Evolutionary conservation across 2,888 invertebrate genomes (phyloP).

Genomic region (Altica lythri): DNA sequence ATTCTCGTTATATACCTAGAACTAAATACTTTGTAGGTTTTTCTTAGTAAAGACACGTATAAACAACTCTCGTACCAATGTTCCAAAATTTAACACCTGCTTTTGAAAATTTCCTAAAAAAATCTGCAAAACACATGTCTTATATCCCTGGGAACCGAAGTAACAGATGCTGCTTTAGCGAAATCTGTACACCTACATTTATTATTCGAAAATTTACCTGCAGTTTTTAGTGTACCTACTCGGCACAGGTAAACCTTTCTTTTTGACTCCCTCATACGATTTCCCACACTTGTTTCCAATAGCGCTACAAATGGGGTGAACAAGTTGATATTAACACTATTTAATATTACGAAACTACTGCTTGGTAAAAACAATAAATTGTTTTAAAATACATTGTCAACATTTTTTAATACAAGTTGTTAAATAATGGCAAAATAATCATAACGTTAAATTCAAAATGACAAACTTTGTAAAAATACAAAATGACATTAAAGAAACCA

Average conservation of each 20-base stretch:
- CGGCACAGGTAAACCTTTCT: slow-evolving; percentile 43
- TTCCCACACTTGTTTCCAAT: slow-evolving; percentile 33
- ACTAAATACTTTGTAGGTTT: too few species aligned
- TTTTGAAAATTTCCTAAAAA: slow-evolving; percentile 43
- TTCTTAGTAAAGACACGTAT: too few species aligned
- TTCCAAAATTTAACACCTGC: slow-evolving; percentile 47
- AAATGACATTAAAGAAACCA: too few species aligned
- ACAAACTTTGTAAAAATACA: too few species aligned
- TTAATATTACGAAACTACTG: too few species aligned
- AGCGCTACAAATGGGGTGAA: slow-evolving; percentile 7
- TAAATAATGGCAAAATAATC: too few species aligned
- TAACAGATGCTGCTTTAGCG: slow-evolving; percentile 47
- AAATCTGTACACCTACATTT: slow-evolving; percentile 48
- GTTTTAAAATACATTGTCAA: too few species aligned
- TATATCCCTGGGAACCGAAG: slow-evolving; percentile 47
- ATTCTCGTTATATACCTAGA: too few species aligned
- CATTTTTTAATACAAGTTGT: too few species aligned
- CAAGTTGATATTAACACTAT: too few species aligned
- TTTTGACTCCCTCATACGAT: slow-evolving; percentile 31
- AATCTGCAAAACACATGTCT: slow-evolving; percentile 51
- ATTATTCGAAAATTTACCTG: slow-evolving; percentile 44
- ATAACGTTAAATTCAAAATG: too few species aligned
- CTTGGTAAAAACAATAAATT: too few species aligned
- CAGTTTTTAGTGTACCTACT: slow-evolving; percentile 41
- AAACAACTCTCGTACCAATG: slow-evolving; percentile 25